These are phyloP conservation scores for Macrophya alboannulata DNA, from an alignment of 2,888 invertebrate genomes.

Conservation along the genomic window DNA sequence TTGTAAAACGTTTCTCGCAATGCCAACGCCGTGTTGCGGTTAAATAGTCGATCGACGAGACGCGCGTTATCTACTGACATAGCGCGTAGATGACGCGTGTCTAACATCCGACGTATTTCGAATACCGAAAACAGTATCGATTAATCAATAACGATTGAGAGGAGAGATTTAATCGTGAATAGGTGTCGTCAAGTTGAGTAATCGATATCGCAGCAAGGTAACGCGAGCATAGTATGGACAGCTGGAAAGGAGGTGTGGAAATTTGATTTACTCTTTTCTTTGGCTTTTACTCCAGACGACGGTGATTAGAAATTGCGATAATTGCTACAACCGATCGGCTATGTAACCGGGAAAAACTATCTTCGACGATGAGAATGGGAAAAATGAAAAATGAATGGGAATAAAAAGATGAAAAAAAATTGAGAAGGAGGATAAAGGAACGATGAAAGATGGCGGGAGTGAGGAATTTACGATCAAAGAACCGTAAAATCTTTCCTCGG, in stretches of 20 bases:
- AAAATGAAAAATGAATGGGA: too few relatives aligned
- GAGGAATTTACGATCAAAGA: constrained; percentile 77
- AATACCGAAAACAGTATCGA: constrained; percentile 46
- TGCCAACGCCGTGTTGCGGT: neutral
- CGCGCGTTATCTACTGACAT: constrained; percentile 21
- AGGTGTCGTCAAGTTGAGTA: constrained; percentile 8
- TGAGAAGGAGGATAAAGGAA: constrained; percentile 33
- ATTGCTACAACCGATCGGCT: neutral
- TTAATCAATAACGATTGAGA: constrained; percentile 32
- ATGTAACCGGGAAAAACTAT: neutral
- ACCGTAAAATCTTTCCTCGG: constrained; percentile 75
- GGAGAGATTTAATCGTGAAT: neutral
- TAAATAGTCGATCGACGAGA: neutral
- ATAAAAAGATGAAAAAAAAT: constrained; percentile 61
- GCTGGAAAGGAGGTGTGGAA: neutral
- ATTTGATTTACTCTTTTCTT: neutral
- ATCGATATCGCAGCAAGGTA: neutral
- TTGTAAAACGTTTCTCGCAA: neutral
- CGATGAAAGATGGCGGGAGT: constrained; percentile 70
- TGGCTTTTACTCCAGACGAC: neutral
- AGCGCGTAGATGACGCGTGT: constrained; percentile 26
- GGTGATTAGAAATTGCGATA: neutral
- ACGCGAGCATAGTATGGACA: neutral
- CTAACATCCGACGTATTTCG: constrained; percentile 26
- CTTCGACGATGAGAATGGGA: neutral